A percentile compares a stretch with the other conserved stretches of the same genome.
Evolutionary conservation across 2,797 vertebrate genomes (phyloP).

Genomic region (Coendou prehensilis): DNA sequence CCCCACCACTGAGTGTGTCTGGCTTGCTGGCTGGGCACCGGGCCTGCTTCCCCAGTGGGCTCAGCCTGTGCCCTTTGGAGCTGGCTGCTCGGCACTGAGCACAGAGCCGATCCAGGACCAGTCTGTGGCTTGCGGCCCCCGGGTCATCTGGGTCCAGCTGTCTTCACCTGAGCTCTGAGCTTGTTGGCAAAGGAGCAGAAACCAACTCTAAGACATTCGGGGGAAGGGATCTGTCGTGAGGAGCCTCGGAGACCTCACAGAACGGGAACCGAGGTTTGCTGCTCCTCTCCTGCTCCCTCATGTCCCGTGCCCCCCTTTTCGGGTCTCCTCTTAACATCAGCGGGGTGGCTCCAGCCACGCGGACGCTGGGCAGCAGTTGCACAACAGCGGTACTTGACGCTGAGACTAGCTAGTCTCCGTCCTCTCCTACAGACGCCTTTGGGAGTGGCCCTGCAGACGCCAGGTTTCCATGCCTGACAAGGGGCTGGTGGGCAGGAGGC

Average conservation of each 20-base stretch:
- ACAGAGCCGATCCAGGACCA: background rate
- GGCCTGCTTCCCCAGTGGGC: background rate
- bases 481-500: background rate
- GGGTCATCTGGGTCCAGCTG: background rate
- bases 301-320: background rate
- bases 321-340: no score
- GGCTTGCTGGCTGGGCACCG: background rate
- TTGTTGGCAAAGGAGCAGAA: background rate
- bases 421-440: background rate
- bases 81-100: background rate
- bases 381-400: no score
- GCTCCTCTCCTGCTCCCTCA: background rate
- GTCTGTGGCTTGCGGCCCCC: background rate
- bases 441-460: background rate
- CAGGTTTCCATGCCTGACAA: background rate
- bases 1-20: background rate
- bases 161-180: background rate
- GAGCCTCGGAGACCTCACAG: background rate
- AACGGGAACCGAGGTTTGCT: background rate
- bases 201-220: background rate
- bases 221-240: background rate
- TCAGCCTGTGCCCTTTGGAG: background rate
- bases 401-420: background rate
- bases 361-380: background rate
- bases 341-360: background rate